Base-by-base conservation (phyloP, 2,888 invertebrate genomes). In the Pyrocoelia pectoralis region DNA sequence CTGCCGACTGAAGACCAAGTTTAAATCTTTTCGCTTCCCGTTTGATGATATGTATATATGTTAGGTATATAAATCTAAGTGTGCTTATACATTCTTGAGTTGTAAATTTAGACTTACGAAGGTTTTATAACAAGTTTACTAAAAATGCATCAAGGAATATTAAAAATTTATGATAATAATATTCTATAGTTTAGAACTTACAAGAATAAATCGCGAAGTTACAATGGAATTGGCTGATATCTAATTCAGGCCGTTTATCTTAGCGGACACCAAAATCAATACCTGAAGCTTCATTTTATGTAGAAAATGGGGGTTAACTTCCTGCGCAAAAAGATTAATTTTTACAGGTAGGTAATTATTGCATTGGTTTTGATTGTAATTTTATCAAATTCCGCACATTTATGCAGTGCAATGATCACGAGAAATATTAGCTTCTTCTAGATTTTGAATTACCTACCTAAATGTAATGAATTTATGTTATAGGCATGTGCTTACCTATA, bases 171-270 rank as follows among this genome's bases (percentile, higher is more conserved):
- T 61, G 28, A 49, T 65, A 56, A 65, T 65, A 61, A 65, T 61
- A 61, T 61, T 65, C 65, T 54, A 58, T 61, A 65, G 58, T 61
- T 61, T 61, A 65, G 61, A 61, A 61, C 49, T 61, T 61, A 48
- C 43, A 57, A 14, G 41, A 56, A 64, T 65, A 65, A 61, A 65
- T 61, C 57, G 58, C 54, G 49, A 61, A 61, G 58, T 65, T 65
- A 61, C 65, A 65, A 61, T 58, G 67, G 65, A 71, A 71, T 71
- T 68, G 71, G 68, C 68, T 67, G 68, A 69, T 69, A 70, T 71
- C 71, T 68, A 70, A 70, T 71, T 70, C 68, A 65, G 64, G 53
- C 55, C 68, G 68, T 71, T 67, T 67, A 64, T 68, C 69, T 69
- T 65, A 49, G 55, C 61, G 59, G 68, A 71, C 67, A 63, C 63